Base-by-base conservation (phyloP, 2,888 invertebrate species). In the Galerucella calmariensis region DNA sequence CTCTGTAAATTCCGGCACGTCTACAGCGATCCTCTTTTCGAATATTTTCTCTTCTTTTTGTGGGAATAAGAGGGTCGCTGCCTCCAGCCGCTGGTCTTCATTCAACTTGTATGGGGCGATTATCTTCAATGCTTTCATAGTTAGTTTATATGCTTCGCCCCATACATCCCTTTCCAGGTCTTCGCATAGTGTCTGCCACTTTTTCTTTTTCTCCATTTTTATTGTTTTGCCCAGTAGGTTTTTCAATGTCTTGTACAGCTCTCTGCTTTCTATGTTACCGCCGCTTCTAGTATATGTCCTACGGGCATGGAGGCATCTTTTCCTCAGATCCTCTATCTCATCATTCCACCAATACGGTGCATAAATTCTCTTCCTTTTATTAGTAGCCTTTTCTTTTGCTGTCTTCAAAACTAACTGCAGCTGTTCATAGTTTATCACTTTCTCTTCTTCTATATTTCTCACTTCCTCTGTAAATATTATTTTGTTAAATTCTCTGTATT, bases 101-200 rank as follows among this genome's bases (percentile, higher is more conserved):
- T 67, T 46, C 14, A 59, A 24, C 35, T 70, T 65, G 20, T 63
- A 24, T 59, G 74, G 35, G 56, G 48, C 41, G 1, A 24, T 58
- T 59, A 27, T 20, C 10, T 69, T 46, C 9, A 53, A 59, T 0
- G 59, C 61, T 51, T 41, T 56, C 61, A 61, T 72, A 0, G 53
- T 58, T 27, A 71, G 53, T 44, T 65, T 51, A 14, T 71, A 71
- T 41, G 41, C 65, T n/a, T 71, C 51, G 20, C 72, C 51, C 67
- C 67, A 67, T 53, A 72, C 44, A n/a, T 67, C 67, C 1, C 20
- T 27, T 8, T 72, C 67, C 0, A 72, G n/a, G 1, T 67, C 67
- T 2, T n/a, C 35, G 1, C 48, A 62, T 63, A 68, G 9, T n/a
- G 67, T 59, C 48, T 62, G 14, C 63, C 67, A 68, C 20, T 68